Percentiles rank a stretch among this genome's conserved stretches.
These are phyloP conservation scores for Xenentodon cancila DNA, from an alignment of 2,797 vertebrate species.

Conservation along the genomic window DNA sequence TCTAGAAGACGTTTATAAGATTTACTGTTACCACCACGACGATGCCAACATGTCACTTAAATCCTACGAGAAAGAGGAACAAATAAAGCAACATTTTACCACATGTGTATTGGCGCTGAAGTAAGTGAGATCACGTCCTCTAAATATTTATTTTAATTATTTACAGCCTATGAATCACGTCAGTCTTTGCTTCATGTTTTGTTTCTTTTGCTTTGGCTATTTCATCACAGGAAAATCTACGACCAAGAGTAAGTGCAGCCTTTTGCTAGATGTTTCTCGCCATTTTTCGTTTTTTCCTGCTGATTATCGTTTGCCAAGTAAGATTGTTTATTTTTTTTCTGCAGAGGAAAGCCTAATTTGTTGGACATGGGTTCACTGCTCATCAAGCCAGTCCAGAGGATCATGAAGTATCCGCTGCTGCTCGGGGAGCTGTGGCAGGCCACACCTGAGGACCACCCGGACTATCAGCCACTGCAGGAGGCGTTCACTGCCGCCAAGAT, in stretches of 20 bases:
- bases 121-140: conserved; percentile 78
- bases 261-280: not conserved
- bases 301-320: not conserved
- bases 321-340: not conserved
- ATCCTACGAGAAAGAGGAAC: conserved; percentile 92
- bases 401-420: conserved; percentile 97
- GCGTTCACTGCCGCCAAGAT: conserved; percentile 87
- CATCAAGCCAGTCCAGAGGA: conserved; percentile 95
- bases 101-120: conserved; percentile 89
- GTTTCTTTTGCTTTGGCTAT: conserved; percentile 47
- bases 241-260: conserved; percentile 90
- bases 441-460: conserved; percentile 91
- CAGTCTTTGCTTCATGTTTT: not conserved
- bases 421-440: conserved; percentile 90
- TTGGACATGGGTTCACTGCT: conserved; percentile 94
- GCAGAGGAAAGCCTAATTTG: conserved; percentile 91
- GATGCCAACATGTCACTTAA: conserved; percentile 91
- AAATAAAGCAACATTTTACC: conserved; percentile 89
- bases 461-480: conserved; percentile 83
- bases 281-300: not conserved
- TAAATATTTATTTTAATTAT: not conserved
- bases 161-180: not conserved
- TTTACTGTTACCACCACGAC: conserved; percentile 96
- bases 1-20: conserved; percentile 95
- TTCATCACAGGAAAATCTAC: conserved; percentile 89